A percentile compares a stretch with the other conserved stretches of the same genome.
Evolutionary conservation across 1,140 invertebrate species (phyloP).

Genomic region (Rhysida immarginata): DNA sequence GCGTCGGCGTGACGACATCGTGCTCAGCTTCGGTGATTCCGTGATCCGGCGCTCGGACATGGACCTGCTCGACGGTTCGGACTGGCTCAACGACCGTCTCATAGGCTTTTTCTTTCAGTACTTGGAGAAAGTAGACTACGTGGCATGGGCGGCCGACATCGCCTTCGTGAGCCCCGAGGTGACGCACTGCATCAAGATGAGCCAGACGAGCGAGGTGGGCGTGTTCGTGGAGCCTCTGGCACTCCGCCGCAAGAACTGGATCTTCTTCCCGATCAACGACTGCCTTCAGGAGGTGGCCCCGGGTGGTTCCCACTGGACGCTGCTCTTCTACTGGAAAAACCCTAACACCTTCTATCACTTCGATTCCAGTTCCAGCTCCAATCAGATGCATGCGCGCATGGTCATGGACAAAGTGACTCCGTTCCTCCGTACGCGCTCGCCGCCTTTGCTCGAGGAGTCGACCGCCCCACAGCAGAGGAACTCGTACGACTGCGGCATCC

Average conservation of each 20-base stretch:
- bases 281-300: conserved; percentile 46
- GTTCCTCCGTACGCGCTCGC: conserved; percentile 31
- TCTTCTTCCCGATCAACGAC: conserved; percentile 80
- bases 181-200: conserved; percentile 64
- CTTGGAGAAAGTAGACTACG: conserved; percentile 49
- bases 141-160: conserved; percentile 39
- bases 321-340: conserved; percentile 50
- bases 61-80: conserved; percentile 49
- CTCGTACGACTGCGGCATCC: conserved; percentile 64
- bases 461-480: conserved; percentile 54
- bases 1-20: conserved; percentile 23
- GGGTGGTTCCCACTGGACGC: conserved; percentile 78
- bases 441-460: conserved; percentile 31
- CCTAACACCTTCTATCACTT: conserved; percentile 58
- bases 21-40: conserved; percentile 64
- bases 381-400: conserved; percentile 35
- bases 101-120: conserved; percentile 88
- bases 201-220: conserved; percentile 41
- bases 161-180: conserved; percentile 72
- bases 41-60: conserved; percentile 60
- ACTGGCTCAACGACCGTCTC: conserved; percentile 76
- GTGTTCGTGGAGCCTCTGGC: conserved; percentile 54
- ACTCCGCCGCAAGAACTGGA: conserved; percentile 43
- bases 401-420: conserved; percentile 31
- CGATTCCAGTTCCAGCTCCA: conserved; percentile 51